Evolutionary conservation across 2,797 vertebrate genomes (phyloP).

Genomic region (Bryconaethiops microstoma): DNA sequence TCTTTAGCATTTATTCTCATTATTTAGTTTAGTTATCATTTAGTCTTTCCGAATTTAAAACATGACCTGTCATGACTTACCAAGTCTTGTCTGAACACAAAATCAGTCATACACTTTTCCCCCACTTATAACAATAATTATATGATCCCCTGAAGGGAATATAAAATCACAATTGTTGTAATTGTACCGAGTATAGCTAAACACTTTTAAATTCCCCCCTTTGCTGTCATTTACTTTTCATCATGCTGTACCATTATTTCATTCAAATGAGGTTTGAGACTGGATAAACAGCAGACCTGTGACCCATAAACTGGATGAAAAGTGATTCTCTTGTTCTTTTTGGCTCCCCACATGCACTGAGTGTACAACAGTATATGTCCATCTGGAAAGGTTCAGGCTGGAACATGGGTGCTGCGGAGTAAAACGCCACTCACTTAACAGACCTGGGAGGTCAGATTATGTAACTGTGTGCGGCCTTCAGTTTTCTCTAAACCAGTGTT

Average conservation of each 20-base stretch:
- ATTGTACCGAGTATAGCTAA: not conserved
- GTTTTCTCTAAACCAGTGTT: slow-evolving; percentile 45
- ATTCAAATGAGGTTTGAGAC: not conserved
- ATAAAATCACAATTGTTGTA: not conserved
- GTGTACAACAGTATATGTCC: slow-evolving; percentile 1
- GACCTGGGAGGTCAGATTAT: slow-evolving; percentile 35
- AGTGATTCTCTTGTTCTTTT: slow-evolving; percentile 18
- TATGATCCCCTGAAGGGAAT: not conserved
- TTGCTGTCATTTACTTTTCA: not conserved
- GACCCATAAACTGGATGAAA: slow-evolving; percentile 17
- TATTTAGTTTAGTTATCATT: too few species aligned
- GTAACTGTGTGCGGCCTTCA: slow-evolving; percentile 44
- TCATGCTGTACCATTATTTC: not conserved
- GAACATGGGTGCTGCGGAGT: slow-evolving; percentile 45
- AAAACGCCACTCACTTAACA: slow-evolving; percentile 50
- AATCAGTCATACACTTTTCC: not conserved
- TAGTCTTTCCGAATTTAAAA: not conserved
- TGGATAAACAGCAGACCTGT: slow-evolving; percentile 1
- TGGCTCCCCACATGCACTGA: slow-evolving; percentile 34
- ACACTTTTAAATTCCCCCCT: not conserved
- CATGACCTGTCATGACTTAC: not conserved
- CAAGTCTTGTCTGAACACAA: not conserved
- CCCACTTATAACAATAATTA: not conserved
- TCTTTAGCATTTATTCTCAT: too few species aligned
- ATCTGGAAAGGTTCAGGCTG: slow-evolving; percentile 56